phyloP scores from a whole-genome alignment of 1,140 invertebrate genomes.

The Polypedilum vanderplanki region DNA sequence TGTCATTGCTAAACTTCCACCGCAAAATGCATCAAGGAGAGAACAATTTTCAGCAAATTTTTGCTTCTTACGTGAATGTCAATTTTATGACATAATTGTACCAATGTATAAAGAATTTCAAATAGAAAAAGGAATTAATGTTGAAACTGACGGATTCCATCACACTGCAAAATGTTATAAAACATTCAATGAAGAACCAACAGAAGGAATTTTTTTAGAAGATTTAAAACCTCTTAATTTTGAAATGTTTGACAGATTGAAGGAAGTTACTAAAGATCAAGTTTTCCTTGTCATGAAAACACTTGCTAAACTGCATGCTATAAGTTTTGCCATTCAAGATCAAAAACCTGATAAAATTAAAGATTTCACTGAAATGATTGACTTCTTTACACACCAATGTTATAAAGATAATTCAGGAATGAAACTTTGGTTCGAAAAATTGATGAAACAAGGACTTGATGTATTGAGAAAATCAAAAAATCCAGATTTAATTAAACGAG shows the following conservation, averaged over 20 bases:
- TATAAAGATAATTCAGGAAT: neutral
- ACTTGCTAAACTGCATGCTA: constrained; percentile 50
- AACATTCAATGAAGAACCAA: constrained; percentile 37
- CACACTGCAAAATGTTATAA: constrained; percentile 43
- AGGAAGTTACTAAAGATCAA: constrained; percentile 44
- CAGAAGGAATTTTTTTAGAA: constrained; percentile 49
- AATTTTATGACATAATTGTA: constrained; percentile 40
- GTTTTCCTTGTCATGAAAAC: constrained; percentile 44
- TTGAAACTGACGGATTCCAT: constrained; percentile 36
- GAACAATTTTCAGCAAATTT: constrained; percentile 39
- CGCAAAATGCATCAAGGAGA: constrained; percentile 36
- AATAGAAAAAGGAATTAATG: constrained; percentile 34
- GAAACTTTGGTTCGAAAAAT: neutral
- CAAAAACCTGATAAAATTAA: neutral
- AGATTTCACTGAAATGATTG: neutral
- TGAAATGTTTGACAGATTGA: constrained; percentile 44
- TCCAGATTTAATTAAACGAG: neutral
- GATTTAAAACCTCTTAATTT: constrained; percentile 47
- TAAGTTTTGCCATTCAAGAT: constrained; percentile 46
- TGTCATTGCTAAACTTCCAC: constrained; percentile 39
- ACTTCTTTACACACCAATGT: neutral
- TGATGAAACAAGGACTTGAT: neutral
- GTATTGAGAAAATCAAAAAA: neutral
- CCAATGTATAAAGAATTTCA: constrained; percentile 42
- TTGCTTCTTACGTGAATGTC: constrained; percentile 40